Base-by-base conservation (phyloP, 2,113 vertebrate species). In the Ascaphus truei region DNA sequence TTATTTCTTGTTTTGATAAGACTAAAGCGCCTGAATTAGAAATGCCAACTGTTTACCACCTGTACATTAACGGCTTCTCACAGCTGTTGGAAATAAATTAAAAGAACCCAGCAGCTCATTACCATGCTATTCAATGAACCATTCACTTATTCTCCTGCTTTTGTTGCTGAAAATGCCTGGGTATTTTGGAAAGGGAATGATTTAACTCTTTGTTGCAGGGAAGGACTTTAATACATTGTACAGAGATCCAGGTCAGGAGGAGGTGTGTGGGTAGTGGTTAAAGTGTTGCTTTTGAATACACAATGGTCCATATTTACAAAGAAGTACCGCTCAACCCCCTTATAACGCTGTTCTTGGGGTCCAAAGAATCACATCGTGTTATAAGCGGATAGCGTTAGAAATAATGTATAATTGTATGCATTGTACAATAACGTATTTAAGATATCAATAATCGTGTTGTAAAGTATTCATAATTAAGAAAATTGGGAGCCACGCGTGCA, bases 1-100 rank as follows among this genome's bases (percentile, higher is more conserved):
- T 71, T 71, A 71, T 71, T 71, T 57, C 56, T 71, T 71, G 67
- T 71, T 71, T 71, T 71, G 67, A 68, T 68, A 68, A 68, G 66
- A 68, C 66, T 68, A 68, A 71, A 71, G 57, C 52, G 34, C 56
- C 47, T 61, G 67, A 71, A 71, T 71, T 71, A 71, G 57, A 71
- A 68, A 68, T 68, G 55, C 66, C 66, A 68, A 71, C 67, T 71
- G 67, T 71, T 71, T 71, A 61, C 67, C 67, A 71, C 67, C 67
- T 71, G 67, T 71, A 60, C 57, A 71, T 61, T 71, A 71, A 71
- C 57, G 30, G 56, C 41, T 71, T 69, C 30, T 69, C 56, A 61
- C 67, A 69, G 67, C 67, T 69, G 67, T 52, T 69, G 47, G 45
- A 69, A 69, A 69, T 69, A 69, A 69, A 69, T 69, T 69, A 69